Evolutionary conservation across 2,888 invertebrate genomes (phyloP).

Genomic region (Prosopocoilus inquinatus): DNA sequence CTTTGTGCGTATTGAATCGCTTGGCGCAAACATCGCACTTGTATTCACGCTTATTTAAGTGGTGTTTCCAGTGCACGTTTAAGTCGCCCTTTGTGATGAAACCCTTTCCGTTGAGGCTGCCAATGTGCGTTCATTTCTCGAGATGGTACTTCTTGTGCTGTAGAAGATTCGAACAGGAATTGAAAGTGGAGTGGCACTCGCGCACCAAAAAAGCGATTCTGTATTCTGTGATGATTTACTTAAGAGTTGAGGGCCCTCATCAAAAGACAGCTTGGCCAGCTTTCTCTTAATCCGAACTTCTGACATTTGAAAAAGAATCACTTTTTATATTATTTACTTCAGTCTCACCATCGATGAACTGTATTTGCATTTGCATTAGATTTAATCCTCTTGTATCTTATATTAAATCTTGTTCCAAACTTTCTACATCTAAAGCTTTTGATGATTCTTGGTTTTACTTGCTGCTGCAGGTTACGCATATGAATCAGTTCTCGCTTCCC

Average conservation of each 20-base stretch:
- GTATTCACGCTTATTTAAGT: constrained; percentile 37
- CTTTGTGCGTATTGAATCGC: constrained; percentile 39
- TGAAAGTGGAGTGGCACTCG: constrained; percentile 35
- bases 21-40: constrained; percentile 38
- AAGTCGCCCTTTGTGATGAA: constrained; percentile 40
- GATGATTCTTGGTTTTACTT: no score
- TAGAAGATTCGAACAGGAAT: constrained; percentile 35
- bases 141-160: constrained; percentile 39
- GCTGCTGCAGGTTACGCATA: no score
- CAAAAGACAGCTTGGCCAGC: no score
- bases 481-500: no score
- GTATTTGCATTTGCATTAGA: no score
- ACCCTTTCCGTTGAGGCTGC: constrained; percentile 48
- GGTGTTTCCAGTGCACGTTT: constrained; percentile 37
- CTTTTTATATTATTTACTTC: no score
- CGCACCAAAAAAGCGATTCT: constrained; percentile 22
- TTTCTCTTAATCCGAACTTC: no score
- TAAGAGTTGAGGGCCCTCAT: background rate
- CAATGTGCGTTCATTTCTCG: constrained; percentile 35
- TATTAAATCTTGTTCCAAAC: no score
- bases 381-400: no score
- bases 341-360: no score
- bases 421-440: no score
- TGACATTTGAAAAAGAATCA: no score
- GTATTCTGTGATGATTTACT: constrained; percentile 33